phyloP scores from a whole-genome alignment of 2,888 invertebrate species.

The Marronus borbonicus region DNA sequence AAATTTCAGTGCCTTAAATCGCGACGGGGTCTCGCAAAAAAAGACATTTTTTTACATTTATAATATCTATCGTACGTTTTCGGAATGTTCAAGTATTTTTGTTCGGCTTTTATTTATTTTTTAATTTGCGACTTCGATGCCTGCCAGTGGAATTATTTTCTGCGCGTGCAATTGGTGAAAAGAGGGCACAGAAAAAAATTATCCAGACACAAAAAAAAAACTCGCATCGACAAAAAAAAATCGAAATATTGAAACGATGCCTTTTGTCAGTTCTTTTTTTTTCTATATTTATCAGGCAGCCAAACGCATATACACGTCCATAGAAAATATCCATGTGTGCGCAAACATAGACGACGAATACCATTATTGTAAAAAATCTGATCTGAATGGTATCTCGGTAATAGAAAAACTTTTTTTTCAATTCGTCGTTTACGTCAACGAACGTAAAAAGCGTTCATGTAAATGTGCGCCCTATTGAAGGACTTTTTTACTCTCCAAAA shows the following conservation, averaged over 20 bases:
- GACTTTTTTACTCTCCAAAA: neutral
- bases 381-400: slow-evolving; percentile 48
- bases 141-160: too few species aligned
- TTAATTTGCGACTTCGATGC: neutral
- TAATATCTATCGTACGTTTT: neutral
- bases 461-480: neutral
- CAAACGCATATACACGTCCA: neutral
- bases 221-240: neutral
- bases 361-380: slow-evolving; percentile 46
- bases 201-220: neutral
- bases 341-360: slow-evolving; percentile 26
- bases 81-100: slow-evolving; percentile 5
- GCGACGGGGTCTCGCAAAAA: too few species aligned
- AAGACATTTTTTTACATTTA: too few species aligned
- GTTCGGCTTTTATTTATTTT: neutral
- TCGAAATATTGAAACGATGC: neutral
- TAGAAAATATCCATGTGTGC: slow-evolving; percentile 24
- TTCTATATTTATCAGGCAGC: slow-evolving; percentile 17
- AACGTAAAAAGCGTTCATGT: neutral
- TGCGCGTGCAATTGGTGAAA: neutral
- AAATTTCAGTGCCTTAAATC: too few species aligned
- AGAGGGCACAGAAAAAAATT: neutral
- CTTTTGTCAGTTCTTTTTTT: neutral
- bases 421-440: slow-evolving; percentile 19
- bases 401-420: slow-evolving; percentile 49